Evolutionary conservation across 1,140 invertebrate species (phyloP), one percentile per base, ranked within the genome.

Genomic region (Drosophila willistoni): DNA sequence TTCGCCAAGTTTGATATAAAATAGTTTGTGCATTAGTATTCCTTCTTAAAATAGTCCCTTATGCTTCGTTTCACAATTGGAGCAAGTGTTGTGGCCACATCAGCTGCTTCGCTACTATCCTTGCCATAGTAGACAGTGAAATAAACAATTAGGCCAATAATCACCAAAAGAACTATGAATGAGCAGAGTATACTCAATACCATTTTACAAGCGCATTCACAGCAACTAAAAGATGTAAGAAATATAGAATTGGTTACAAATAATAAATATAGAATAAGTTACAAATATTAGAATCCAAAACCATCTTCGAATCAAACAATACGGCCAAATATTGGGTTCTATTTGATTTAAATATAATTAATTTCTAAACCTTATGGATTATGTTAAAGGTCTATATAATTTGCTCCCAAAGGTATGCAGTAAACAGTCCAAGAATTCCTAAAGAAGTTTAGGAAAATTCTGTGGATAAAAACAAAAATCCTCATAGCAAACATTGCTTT

Each of bases 81-180:
- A 13, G 84, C 34, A 55, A 85, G 34, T 41, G 65, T n/a, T 34
- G 69, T 67, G 25, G 71, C 10, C 36, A 73, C 29, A 19, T 89
- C 42, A 0, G 66, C 54, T 29, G 29, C 29, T 6, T 29, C 29
- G 7, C 64, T 12, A 25, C 68, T 77, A 62, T 90, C 89, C 78
- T 91, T 91, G 64, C 87, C 65, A 22, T 87, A 74, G 56, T 57
- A 91, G 2, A 82, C 90, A 0, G 81, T 77, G 59, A 91, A 91
- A 68, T 91, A 91, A 7, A 91, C 85, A 55, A 91, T 91, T 17
- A 91, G 14, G 25, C 90, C 90, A 56, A 91, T 87, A 2, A 91
- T 69, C 25, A 91, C 77, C 34, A 80, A 1, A 13, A 91, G 19
- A 1, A 90, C 59, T 3, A 91, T 64, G 7, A 76, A 39, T 2